phyloP scores from a whole-genome alignment of 2,888 invertebrate genomes.

The Nemotelus pantherinus region DNA sequence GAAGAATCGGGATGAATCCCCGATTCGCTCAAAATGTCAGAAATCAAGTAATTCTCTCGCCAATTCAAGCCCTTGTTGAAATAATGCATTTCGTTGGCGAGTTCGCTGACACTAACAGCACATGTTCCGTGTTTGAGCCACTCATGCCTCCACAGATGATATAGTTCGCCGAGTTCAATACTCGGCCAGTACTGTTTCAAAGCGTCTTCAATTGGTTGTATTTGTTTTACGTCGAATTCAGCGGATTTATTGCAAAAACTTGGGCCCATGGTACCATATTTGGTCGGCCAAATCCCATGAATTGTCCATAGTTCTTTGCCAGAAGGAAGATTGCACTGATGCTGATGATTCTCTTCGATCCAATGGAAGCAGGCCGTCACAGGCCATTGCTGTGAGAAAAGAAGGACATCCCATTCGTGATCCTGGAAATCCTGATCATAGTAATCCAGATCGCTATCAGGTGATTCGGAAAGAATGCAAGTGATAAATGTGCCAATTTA shows the following conservation, averaged over 20 bases:
- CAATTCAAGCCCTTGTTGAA: constrained; percentile 73
- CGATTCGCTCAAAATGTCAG: constrained; percentile 67
- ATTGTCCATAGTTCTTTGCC: constrained; percentile 76
- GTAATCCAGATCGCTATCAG: background rate
- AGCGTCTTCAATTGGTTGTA: constrained; percentile 69
- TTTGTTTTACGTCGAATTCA: constrained; percentile 71
- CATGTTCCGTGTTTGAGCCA: constrained; percentile 88
- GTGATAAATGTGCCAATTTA: background rate
- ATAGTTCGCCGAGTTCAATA: constrained; percentile 66
- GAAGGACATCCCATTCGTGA: constrained; percentile 76
- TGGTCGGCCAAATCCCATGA: constrained; percentile 87
- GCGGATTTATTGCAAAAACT: constrained; percentile 76
- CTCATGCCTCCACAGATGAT: constrained; percentile 80
- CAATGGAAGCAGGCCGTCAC: constrained; percentile 76
- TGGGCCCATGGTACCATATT: constrained; percentile 74
- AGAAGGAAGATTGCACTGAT: constrained; percentile 73
- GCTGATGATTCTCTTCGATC: constrained; percentile 70
- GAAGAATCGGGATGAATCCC: constrained; percentile 69
- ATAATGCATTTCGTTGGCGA: constrained; percentile 74
- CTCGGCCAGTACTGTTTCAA: constrained; percentile 77
- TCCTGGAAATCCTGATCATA: constrained; percentile 49
- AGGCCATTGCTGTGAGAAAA: constrained; percentile 87
- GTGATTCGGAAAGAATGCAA: background rate
- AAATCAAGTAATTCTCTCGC: constrained; percentile 71
- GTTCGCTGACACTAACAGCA: constrained; percentile 68